Percentiles rank a stretch among this genome's conserved stretches.
These are phyloP conservation scores for Atherix ibis DNA, from an alignment of 2,888 invertebrate genomes.

Conservation along the genomic window DNA sequence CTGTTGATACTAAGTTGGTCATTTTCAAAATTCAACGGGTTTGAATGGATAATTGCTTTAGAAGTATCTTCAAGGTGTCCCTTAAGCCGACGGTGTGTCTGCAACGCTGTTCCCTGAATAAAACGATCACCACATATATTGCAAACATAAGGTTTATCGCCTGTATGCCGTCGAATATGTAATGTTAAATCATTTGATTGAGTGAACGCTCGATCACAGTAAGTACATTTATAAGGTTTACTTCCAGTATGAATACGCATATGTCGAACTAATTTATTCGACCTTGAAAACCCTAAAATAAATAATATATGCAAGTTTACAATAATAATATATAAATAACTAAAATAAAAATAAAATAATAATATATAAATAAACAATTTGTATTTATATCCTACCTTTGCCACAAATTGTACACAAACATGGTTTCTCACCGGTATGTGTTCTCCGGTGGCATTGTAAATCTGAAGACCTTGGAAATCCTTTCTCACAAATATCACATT, in stretches of 20 bases:
- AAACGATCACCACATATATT: constrained; percentile 51
- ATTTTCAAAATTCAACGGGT: no score
- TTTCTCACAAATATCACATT: constrained; percentile 45
- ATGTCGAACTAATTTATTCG: constrained; percentile 43
- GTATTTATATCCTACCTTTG: constrained; percentile 10
- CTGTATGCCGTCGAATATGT: constrained; percentile 54
- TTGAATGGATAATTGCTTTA: no score
- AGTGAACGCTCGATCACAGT: constrained; percentile 38
- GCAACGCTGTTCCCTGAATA: constrained; percentile 47
- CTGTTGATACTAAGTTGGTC: no score
- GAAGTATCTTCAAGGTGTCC: constrained; percentile 36
- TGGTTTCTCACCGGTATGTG: constrained; percentile 45
- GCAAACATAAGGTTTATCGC: constrained; percentile 48
- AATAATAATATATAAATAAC: not conserved
- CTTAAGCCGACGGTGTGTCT: constrained; percentile 44
- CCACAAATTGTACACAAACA: constrained; percentile 30
- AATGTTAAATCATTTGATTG: constrained; percentile 56
- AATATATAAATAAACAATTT: constrained; percentile 2
- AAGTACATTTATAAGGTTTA: constrained; percentile 43
- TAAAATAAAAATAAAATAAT: not conserved
- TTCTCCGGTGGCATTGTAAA: constrained; percentile 42
- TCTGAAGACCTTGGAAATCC: constrained; percentile 47
- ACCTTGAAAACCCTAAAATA: constrained; percentile 38
- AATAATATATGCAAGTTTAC: constrained; percentile 16
- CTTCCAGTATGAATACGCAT: constrained; percentile 42